Conservation (phyloP, 2,888 invertebrate genomes). For the Aleiodes leptofemur region DNA sequence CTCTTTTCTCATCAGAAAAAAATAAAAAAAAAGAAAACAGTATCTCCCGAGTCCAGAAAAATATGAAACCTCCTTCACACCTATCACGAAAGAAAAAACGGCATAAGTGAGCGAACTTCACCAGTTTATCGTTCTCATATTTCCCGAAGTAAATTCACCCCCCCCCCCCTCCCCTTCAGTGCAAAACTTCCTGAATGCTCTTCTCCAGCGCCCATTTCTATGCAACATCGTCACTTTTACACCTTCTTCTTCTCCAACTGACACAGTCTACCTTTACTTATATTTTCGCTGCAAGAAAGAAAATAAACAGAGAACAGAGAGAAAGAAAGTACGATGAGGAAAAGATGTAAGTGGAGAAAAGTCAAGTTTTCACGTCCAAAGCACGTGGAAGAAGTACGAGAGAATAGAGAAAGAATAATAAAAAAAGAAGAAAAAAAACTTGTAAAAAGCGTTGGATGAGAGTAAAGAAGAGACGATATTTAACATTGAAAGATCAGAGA, state of each 20-base stretch:
- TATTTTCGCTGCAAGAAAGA: background rate
- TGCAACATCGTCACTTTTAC: constrained; percentile 32
- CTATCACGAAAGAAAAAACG: constrained; percentile 16
- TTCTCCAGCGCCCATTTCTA: constrained; percentile 21
- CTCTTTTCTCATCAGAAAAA: too few relatives aligned
- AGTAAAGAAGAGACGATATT: constrained; percentile 8
- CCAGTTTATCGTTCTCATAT: constrained; percentile 64
- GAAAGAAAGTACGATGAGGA: constrained; percentile 9
- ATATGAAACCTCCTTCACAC: background rate
- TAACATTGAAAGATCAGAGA: constrained; percentile 20
- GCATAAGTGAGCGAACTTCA: constrained; percentile 40
- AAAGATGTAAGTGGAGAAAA: constrained; percentile 30
- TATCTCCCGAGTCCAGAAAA: background rate
- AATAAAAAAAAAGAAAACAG: too few relatives aligned
- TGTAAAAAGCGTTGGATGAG: constrained; percentile 22
- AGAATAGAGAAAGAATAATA: background rate
- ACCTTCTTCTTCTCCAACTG: constrained; percentile 19
- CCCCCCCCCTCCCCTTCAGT: constrained; percentile 58
- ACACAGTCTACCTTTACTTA: constrained; percentile 13
- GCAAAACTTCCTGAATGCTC: constrained; percentile 65
- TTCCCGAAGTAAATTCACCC: constrained; percentile 61
- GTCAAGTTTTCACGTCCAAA: constrained; percentile 23
- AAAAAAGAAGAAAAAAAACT: background rate
- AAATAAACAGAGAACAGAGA: too few relatives aligned
- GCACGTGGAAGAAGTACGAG: background rate